Percentiles rank a stretch among this genome's conserved stretches.
Conservation (phyloP, 2,797 vertebrate species). For the Synanceia verrucosa region DNA sequence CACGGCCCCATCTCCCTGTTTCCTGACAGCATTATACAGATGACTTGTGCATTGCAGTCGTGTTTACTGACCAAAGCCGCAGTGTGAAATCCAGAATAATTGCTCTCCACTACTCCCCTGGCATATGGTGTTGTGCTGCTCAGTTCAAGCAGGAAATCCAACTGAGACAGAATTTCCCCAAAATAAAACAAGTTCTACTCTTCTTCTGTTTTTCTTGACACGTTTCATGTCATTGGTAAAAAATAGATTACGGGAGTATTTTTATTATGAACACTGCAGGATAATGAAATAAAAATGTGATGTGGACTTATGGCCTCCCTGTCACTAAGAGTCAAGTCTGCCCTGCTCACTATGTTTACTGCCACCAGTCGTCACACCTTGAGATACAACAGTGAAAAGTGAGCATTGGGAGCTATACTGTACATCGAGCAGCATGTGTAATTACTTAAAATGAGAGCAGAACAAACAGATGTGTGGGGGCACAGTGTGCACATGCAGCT, state of each 20-base stretch:
- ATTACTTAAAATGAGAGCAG: conserved; percentile 44
- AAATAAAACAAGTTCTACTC: conserved; percentile 30
- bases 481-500: conserved; percentile 44
- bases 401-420: neutral
- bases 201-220: conserved; percentile 10
- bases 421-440: conserved; percentile 22
- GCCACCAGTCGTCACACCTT: neutral
- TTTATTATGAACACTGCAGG: neutral
- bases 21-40: conserved; percentile 75
- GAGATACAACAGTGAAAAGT: neutral
- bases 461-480: conserved; percentile 57
- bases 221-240: neutral
- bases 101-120: conserved; percentile 69
- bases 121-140: conserved; percentile 45
- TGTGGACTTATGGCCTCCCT: neutral
- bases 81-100: conserved; percentile 80
- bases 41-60: conserved; percentile 76
- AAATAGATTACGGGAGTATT: neutral
- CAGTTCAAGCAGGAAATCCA: conserved; percentile 53
- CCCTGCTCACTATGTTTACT: neutral
- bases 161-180: conserved; percentile 44
- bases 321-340: neutral
- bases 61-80: conserved; percentile 80
- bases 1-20: conserved; percentile 35
- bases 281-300: conserved; percentile 1